Evolutionary conservation across 2,113 vertebrate species (phyloP).

Genomic region (Rhinolophus ferrumequinum): DNA sequence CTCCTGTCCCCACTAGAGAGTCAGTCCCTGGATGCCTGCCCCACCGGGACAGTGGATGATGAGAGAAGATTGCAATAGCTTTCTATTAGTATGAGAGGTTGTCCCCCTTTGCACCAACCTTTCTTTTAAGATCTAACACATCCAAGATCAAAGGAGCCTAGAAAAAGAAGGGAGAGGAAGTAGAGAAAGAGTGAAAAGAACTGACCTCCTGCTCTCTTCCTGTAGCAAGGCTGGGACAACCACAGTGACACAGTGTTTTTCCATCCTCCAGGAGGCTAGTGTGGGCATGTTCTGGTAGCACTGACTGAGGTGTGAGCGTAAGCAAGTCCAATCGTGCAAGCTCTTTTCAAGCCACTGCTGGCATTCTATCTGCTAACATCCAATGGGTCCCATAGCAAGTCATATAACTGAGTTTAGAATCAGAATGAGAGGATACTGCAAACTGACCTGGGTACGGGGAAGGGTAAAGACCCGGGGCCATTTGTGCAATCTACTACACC

Average conservation of each 20-base stretch:
- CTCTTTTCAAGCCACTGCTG: too few relatives aligned
- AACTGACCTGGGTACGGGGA: accelerated
- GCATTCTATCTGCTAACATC: too few relatives aligned
- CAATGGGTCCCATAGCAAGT: background rate
- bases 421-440: background rate
- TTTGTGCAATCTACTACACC: background rate
- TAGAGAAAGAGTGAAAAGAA: background rate
- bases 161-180: background rate
- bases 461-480: accelerated
- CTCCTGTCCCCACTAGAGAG: background rate
- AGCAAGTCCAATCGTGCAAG: background rate
- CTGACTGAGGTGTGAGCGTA: background rate
- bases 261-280: background rate
- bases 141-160: background rate
- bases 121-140: background rate
- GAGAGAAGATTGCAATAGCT: too few relatives aligned
- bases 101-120: background rate
- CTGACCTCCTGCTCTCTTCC: background rate
- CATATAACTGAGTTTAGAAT: background rate
- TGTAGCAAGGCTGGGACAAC: background rate
- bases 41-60: background rate
- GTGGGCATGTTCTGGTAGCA: background rate
- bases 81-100: background rate
- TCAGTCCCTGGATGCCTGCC: background rate
- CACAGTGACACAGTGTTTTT: background rate